Evolutionary conservation across 2,797 vertebrate species (phyloP).

Genomic region (Malacoctenus gilli): DNA sequence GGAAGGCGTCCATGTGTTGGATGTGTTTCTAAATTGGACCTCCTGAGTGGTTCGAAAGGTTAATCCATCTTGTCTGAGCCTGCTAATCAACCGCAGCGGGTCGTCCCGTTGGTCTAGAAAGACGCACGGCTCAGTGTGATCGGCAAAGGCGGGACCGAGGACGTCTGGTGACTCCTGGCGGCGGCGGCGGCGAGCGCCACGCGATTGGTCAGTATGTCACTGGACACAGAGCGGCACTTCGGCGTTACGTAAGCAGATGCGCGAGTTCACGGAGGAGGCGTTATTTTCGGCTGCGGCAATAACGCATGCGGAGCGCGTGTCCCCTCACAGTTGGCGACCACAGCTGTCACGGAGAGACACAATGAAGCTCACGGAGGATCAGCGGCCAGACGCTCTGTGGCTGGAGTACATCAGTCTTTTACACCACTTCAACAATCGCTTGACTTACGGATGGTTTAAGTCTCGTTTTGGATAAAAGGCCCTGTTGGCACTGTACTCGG

Average conservation of each 20-base stretch:
- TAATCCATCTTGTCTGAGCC: slow-evolving; percentile 55
- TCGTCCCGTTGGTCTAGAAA: slow-evolving; percentile 40
- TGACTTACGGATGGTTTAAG: no score
- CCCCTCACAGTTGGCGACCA: slow-evolving; percentile 33
- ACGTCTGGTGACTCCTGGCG: slow-evolving; percentile 48
- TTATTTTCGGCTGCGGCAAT: slow-evolving; percentile 38
- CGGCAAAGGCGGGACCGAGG: slow-evolving; percentile 39
- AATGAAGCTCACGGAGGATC: no score
- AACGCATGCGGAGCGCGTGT: slow-evolving; percentile 22
- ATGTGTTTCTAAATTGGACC: slow-evolving; percentile 48
- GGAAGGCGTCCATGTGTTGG: slow-evolving; percentile 29
- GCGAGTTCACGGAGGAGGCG: slow-evolving; percentile 29
- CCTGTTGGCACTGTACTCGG: no score
- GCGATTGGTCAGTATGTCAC: slow-evolving; percentile 53
- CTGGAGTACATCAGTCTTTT: no score
- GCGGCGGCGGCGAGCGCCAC: slow-evolving; percentile 8
- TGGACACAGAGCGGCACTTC: slow-evolving; percentile 11
- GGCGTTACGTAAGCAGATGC: slow-evolving; percentile 52
- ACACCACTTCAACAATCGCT: no score
- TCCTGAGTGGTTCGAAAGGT: slow-evolving; percentile 58
- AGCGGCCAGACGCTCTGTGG: no score
- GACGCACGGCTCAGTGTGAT: slow-evolving; percentile 40
- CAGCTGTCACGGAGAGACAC: slow-evolving; percentile 46
- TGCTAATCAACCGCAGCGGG: slow-evolving; percentile 11
- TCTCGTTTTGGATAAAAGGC: no score